A percentile compares a stretch with the other conserved stretches of the same genome.
Evolutionary conservation across 2,113 vertebrate species (phyloP).

Genomic region (Paedocypris sp.): DNA sequence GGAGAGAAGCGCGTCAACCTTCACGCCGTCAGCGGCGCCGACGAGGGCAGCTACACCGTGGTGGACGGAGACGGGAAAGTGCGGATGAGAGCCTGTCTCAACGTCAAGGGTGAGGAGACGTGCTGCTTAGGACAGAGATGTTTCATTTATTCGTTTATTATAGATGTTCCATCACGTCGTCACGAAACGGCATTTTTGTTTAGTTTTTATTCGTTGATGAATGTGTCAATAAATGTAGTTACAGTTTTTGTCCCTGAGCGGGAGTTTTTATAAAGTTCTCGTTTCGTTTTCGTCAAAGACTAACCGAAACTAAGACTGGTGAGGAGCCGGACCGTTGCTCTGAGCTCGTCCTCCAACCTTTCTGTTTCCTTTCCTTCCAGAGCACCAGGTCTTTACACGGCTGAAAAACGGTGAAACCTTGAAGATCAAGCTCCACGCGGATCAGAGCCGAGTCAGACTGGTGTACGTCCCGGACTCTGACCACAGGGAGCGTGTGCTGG

Average conservation of each 20-base stretch:
- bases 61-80: slow-evolving; percentile 48
- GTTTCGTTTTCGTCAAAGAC: no score
- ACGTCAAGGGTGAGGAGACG: slow-evolving; percentile 52
- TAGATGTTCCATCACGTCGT: no score
- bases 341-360: background rate
- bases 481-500: slow-evolving; percentile 38
- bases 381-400: slow-evolving; percentile 50
- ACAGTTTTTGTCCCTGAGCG: no score
- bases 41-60: slow-evolving; percentile 61
- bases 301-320: no score
- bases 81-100: slow-evolving; percentile 52
- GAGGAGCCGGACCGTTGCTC: no score
- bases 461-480: slow-evolving; percentile 47
- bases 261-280: no score
- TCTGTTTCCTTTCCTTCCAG: slow-evolving; percentile 29
- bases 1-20: slow-evolving; percentile 44
- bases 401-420: slow-evolving; percentile 41
- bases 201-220: no score
- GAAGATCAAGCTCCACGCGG: slow-evolving; percentile 50
- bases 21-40: slow-evolving; percentile 45
- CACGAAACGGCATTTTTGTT: no score
- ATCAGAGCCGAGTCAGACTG: slow-evolving; percentile 42
- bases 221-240: no score
- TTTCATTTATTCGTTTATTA: no score
- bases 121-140: no score